A percentile compares a stretch with the other conserved stretches of the same genome.
phyloP scores from a whole-genome alignment of 2,888 invertebrate genomes.

The Phengaris alcon region DNA sequence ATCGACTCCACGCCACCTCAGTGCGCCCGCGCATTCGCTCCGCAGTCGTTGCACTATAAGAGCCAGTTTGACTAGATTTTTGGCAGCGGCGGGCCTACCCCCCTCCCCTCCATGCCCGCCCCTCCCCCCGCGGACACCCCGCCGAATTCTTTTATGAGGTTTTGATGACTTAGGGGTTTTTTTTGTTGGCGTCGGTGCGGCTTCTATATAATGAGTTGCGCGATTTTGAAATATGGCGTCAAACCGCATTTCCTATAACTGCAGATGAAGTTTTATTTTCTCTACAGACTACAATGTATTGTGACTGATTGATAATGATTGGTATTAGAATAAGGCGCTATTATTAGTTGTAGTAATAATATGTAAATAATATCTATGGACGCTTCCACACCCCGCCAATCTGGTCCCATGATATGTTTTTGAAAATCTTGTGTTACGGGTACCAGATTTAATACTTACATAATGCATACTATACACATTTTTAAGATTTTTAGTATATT shows the following conservation, averaged over 20 bases:
- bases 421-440: no score
- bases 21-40: conserved; percentile 59
- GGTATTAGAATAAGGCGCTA: no score
- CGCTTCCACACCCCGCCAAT: no score
- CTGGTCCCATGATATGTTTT: no score
- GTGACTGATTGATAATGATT: no score
- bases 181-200: conserved; percentile 36
- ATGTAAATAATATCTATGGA: no score
- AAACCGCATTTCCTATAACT: neutral
- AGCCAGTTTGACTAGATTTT: conserved; percentile 80
- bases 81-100: conserved; percentile 56
- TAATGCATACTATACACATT: no score
- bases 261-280: neutral
- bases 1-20: conserved; percentile 46
- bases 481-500: no score
- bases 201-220: conserved; percentile 30
- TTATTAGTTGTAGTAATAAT: no score
- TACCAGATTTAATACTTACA: no score
- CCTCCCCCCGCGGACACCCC: conserved; percentile 40
- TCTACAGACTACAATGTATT: neutral
- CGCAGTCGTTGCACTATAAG: conserved; percentile 75
- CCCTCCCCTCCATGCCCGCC: conserved; percentile 39
- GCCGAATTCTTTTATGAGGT: conserved; percentile 54
- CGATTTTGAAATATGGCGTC: conserved; percentile 23
- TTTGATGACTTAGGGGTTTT: conserved; percentile 58